phyloP scores from a whole-genome alignment of 23 tunicate species.

The Pegea sp. region DNA sequence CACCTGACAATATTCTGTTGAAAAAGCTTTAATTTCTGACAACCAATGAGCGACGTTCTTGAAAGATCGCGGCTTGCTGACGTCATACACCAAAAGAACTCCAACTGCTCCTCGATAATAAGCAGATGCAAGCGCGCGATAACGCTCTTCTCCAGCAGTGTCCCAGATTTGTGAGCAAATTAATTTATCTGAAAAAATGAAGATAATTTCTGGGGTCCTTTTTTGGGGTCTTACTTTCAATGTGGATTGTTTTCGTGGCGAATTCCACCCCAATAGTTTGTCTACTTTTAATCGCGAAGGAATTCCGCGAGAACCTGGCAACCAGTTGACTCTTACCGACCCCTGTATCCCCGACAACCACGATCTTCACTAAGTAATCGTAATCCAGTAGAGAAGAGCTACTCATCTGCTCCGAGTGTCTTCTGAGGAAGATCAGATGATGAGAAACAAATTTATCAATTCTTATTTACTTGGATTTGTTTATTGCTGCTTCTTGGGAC shows the following conservation, averaged over 20 bases:
- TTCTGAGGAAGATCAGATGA: too few species aligned
- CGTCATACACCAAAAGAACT: conserved; percentile 80
- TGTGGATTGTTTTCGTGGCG: conserved; percentile 64
- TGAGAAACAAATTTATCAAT: too few species aligned
- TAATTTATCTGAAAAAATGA: too few species aligned
- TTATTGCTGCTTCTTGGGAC: too few species aligned
- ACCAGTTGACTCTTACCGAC: conserved; percentile 89
- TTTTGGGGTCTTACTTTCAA: conserved; percentile 48
- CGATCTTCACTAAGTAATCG: conserved; percentile 78
- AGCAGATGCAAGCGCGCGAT: conserved; percentile 87
- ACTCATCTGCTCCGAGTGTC: too few species aligned
- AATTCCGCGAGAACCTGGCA: conserved; percentile 63
- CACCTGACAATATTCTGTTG: conserved; percentile 60
- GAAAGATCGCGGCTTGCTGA: conserved; percentile 56
- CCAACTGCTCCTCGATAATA: conserved; percentile 84
- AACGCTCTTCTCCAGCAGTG: conserved; percentile 91
- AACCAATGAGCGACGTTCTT: conserved; percentile 79
- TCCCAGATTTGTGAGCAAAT: conserved; percentile 88
- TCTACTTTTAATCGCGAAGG: conserved; percentile 57
- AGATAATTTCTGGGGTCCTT: too few species aligned
- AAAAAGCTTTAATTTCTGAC: conserved; percentile 59
- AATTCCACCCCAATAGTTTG: conserved; percentile 93
- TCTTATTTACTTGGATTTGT: too few species aligned
- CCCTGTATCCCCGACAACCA: conserved; percentile 80
- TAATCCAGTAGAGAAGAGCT: too few species aligned